A percentile compares a stretch with the other conserved stretches of the same genome.
phyloP scores from a whole-genome alignment of 2,113 vertebrate genomes.

The Pituophis catenifer region DNA sequence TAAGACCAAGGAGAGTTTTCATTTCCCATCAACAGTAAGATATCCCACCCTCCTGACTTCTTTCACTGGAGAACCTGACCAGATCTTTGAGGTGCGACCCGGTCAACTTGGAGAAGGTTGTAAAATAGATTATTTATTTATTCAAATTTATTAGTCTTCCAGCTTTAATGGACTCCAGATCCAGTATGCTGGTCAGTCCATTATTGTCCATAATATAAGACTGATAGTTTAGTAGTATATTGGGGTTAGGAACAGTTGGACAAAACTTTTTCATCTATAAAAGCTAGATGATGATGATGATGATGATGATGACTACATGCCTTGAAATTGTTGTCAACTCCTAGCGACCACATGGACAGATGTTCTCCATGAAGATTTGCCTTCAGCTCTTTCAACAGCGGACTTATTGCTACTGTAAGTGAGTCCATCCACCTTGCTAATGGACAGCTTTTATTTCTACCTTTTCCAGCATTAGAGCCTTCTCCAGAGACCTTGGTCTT shows the following conservation, averaged over 20 bases:
- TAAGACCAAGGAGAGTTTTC: background rate
- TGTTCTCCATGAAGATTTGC: background rate
- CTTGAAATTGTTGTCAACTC: background rate
- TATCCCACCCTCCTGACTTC: background rate
- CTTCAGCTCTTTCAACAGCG: background rate
- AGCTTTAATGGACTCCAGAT: background rate
- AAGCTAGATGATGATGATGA: background rate
- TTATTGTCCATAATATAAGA: background rate
- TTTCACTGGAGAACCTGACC: background rate
- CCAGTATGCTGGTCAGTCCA: background rate
- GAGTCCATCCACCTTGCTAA: background rate
- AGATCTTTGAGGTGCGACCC: background rate
- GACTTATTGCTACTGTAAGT: background rate
- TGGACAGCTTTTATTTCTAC: background rate
- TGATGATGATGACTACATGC: background rate
- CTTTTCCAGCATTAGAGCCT: background rate
- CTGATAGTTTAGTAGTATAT: background rate
- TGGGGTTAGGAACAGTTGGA: background rate
- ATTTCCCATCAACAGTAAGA: background rate
- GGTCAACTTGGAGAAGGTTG: background rate
- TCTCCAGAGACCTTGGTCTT: background rate
- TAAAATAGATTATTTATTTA: background rate
- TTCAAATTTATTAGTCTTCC: background rate
- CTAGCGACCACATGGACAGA: background rate
- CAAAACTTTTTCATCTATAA: background rate